Evolutionary conservation across 2,113 vertebrate genomes (phyloP).

Genomic region (Morone chrysops): DNA sequence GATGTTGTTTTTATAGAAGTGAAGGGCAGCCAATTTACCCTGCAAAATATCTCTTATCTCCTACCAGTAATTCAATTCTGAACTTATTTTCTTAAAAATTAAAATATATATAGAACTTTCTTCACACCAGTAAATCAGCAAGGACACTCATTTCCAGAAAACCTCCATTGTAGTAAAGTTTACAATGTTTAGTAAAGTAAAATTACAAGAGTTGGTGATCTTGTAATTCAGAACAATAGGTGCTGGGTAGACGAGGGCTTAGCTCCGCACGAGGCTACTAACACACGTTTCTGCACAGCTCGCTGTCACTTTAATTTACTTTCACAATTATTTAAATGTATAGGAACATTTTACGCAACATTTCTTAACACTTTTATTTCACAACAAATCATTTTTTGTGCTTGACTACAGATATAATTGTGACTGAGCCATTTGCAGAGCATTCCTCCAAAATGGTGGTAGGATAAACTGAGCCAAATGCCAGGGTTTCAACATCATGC

Average conservation of each 20-base stretch:
- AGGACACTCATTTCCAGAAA: neutral
- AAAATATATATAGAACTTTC: neutral
- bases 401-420: neutral
- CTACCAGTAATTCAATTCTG: neutral
- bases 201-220: too few relatives aligned
- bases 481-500: neutral
- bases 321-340: neutral
- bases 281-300: neutral
- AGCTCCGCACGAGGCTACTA: neutral
- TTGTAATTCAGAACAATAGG: neutral
- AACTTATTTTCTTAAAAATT: neutral
- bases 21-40: neutral
- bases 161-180: neutral
- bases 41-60: neutral
- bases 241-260: neutral
- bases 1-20: neutral
- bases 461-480: slow-evolving; percentile 14
- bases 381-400: neutral
- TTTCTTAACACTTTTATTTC: neutral
- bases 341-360: neutral
- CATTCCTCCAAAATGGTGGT: neutral
- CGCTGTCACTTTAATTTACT: neutral
- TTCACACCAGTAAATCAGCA: neutral
- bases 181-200: too few relatives aligned
- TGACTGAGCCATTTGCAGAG: neutral